Base-by-base conservation (phyloP, 1,140 invertebrate species). In the Halesus radiatus region DNA sequence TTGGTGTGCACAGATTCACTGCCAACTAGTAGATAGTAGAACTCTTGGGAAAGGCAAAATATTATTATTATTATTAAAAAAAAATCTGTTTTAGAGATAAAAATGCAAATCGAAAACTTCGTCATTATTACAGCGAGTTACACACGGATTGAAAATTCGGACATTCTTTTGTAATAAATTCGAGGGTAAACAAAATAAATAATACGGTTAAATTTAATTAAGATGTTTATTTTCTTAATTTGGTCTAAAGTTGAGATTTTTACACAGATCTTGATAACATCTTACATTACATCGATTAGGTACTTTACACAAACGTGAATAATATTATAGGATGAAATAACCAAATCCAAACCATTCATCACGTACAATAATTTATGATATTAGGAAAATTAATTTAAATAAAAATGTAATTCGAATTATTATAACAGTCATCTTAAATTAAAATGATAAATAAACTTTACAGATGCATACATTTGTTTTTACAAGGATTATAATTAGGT, bases 171-270 rank as follows among this genome's bases (percentile, higher is more conserved):
- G 26, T 3, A 29, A 29, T 29, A 5, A 29, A 29, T 29, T 37
- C 7, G 32, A 6, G 32, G 32, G 32, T 8, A 6, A 37, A 37
- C 32, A 56, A 18, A 64, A 64, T 64, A 13, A 64, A 64, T n/a
- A 64, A 6, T 3, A 13, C 13, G 2, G 16, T 3, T 37, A 58
- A 29, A 73, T 81, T 82, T 79, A 20, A 72, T 70, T 23, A 81
- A 73, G 77, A 76, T 74, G 20, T 82, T 82, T 82, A 82, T 82
- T 82, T 80, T 80, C 81, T 82, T 82, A 82, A 82, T 82, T 82
- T 82, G 81, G 78, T 82, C 81, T 82, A 80, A 80, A 80, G 70
- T 78, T 45, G 80, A 52, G 81, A 82, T 82, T 79, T 82, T 80
- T 82, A 82, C 66, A 82, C 70, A 78, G 74, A 73, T 80, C 18